These are phyloP conservation scores for Hypena proboscidalis DNA, from an alignment of 2,888 invertebrate genomes.

Conservation along the genomic window DNA sequence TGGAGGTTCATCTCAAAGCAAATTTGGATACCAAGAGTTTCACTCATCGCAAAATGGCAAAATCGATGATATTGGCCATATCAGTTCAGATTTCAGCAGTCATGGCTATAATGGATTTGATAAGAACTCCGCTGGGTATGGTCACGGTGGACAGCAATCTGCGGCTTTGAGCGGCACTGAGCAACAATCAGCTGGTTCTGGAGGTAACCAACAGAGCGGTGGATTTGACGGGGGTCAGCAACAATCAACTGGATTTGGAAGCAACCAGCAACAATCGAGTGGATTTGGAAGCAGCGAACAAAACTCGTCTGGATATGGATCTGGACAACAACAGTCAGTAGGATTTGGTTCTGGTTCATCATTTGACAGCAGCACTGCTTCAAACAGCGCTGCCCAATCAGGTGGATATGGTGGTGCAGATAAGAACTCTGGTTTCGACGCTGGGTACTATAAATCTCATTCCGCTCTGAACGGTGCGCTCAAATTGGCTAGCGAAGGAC, in stretches of 20 bases:
- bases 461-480: conserved; percentile 63
- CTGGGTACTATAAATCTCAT: conserved; percentile 36
- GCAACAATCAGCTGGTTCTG: no score
- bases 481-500: conserved; percentile 63
- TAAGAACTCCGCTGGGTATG: conserved; percentile 3
- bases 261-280: conserved; percentile 6
- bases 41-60: conserved; percentile 43
- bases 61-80: conserved; percentile 9
- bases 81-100: conserved; percentile 16
- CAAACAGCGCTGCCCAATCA: no score
- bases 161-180: conserved; percentile 4
- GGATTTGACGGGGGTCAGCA: no score
- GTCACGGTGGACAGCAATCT: background rate
- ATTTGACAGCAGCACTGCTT: background rate
- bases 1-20: conserved; percentile 8
- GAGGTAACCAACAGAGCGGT: no score
- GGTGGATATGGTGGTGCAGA: conserved; percentile 11
- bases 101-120: conserved; percentile 7
- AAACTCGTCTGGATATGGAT: conserved; percentile 2
- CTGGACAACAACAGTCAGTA: background rate
- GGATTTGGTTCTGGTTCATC: background rate
- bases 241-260: conserved; percentile 8
- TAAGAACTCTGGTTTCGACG: conserved; percentile 20
- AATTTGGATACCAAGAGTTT: conserved; percentile 45
- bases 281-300: conserved; percentile 2